These are phyloP conservation scores for Macroglossus sobrinus DNA, from an alignment of 2,113 vertebrate species.

Conservation along the genomic window DNA sequence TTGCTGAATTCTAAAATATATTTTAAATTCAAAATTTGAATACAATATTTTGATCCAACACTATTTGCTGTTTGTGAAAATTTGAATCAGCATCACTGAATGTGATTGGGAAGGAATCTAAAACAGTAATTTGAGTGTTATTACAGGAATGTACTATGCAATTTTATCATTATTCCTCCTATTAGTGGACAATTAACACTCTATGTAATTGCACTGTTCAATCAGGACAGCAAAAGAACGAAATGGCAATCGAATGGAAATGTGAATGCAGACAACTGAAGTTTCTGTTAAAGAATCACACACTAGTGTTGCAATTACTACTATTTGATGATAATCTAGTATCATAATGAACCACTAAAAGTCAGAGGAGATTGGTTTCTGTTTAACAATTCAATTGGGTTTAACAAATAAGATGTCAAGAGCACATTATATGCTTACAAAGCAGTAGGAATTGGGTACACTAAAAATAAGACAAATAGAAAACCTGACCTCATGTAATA, in stretches of 20 bases:
- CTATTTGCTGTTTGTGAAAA: constrained; percentile 47
- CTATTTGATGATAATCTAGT: background rate
- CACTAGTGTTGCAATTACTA: constrained; percentile 15
- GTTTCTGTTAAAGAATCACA: background rate
- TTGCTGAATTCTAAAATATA: background rate
- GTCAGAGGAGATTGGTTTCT: constrained; percentile 19
- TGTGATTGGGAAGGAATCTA: constrained; percentile 36
- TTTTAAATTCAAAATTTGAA: constrained; percentile 25
- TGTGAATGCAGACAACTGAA: background rate
- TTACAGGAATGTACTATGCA: constrained; percentile 59
- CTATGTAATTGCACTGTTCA: constrained; percentile 61
- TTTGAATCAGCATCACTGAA: constrained; percentile 20
- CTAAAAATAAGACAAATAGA: background rate
- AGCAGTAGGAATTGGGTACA: background rate
- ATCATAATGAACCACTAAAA: background rate
- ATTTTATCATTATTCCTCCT: constrained; percentile 66
- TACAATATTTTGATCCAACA: background rate
- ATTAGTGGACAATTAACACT: constrained; percentile 65
- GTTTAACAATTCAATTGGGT: constrained; percentile 28
- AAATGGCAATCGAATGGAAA: background rate
- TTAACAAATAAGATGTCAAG: constrained; percentile 16
- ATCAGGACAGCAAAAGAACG: constrained; percentile 37
- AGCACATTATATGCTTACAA: background rate
- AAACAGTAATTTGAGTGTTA: constrained; percentile 68
- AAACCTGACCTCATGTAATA: background rate